Evolutionary conservation across 2,888 invertebrate species (phyloP).

Genomic region (Sepioteuthis lessoniana): DNA sequence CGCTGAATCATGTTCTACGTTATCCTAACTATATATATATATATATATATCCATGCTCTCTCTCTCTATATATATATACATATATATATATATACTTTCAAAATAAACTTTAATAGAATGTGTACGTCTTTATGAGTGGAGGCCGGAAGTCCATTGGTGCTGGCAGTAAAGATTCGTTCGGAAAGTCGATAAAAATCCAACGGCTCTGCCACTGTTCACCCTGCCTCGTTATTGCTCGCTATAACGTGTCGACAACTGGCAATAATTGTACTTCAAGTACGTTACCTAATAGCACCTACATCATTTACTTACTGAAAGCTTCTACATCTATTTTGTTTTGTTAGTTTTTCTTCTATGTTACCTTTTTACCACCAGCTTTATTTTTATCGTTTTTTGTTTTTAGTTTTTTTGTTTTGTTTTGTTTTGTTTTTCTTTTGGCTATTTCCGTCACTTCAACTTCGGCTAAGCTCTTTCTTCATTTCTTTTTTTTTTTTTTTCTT

Average conservation of each 20-base stretch:
- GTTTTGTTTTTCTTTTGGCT: too few species aligned
- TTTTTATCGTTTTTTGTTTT: too few species aligned
- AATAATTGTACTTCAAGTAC: conserved; percentile 13
- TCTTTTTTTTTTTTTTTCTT: neutral
- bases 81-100: neutral
- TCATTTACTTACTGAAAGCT: neutral
- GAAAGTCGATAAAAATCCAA: neutral
- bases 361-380: too few species aligned
- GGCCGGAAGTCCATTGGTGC: neutral
- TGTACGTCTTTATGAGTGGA: neutral
- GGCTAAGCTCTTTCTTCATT: neutral
- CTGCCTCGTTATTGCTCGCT: neutral
- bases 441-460: too few species aligned
- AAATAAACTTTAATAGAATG: neutral
- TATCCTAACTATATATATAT: too few species aligned
- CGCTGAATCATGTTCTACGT: too few species aligned
- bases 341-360: neutral
- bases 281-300: neutral
- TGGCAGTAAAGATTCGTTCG: neutral
- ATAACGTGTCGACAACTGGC: neutral
- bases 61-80: neutral
- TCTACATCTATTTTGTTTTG: neutral
- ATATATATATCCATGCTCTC: neutral
- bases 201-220: neutral
- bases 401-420: too few species aligned